These are phyloP conservation scores for Tolmerus cingulatus DNA, from an alignment of 2,888 invertebrate genomes.

Conservation along the genomic window DNA sequence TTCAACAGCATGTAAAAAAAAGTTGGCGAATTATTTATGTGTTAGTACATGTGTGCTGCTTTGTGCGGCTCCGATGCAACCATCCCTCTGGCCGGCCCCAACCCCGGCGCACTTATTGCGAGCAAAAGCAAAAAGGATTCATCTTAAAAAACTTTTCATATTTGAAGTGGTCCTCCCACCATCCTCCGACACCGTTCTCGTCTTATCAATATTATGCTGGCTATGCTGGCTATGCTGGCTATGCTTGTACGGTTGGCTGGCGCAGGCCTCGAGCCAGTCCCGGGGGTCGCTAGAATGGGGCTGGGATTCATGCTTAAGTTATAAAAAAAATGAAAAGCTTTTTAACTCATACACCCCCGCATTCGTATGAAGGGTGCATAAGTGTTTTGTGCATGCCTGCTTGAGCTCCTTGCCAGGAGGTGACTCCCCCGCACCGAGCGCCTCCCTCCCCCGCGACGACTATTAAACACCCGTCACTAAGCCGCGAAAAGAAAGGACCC, in stretches of 20 bases:
- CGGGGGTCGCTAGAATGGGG: constrained; percentile 10
- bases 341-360: constrained; percentile 40
- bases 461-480: constrained; percentile 40
- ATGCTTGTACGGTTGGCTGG: constrained; percentile 26
- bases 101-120: constrained; percentile 44
- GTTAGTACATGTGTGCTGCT: constrained; percentile 40
- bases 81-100: neutral
- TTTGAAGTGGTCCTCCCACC: constrained; percentile 46
- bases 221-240: too few relatives aligned
- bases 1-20: constrained; percentile 44
- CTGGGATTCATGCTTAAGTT: constrained; percentile 37
- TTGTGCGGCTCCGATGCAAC: constrained; percentile 21
- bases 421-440: constrained; percentile 14
- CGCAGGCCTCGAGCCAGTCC: neutral
- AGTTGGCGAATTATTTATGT: constrained; percentile 48
- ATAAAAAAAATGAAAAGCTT: constrained; percentile 40
- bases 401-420: constrained; percentile 27
- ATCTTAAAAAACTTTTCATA: constrained; percentile 49
- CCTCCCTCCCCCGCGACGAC: neutral
- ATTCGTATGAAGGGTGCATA: constrained; percentile 31
- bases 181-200: constrained; percentile 9
- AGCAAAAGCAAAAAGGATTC: constrained; percentile 44
- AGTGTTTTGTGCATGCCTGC: constrained; percentile 44
- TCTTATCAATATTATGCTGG: constrained; percentile 27
- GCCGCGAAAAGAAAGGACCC: constrained; percentile 36